Evolutionary conservation across 2,797 vertebrate genomes (phyloP), one percentile per base, ranked within the genome.

Genomic region (Esox masquinongy): DNA sequence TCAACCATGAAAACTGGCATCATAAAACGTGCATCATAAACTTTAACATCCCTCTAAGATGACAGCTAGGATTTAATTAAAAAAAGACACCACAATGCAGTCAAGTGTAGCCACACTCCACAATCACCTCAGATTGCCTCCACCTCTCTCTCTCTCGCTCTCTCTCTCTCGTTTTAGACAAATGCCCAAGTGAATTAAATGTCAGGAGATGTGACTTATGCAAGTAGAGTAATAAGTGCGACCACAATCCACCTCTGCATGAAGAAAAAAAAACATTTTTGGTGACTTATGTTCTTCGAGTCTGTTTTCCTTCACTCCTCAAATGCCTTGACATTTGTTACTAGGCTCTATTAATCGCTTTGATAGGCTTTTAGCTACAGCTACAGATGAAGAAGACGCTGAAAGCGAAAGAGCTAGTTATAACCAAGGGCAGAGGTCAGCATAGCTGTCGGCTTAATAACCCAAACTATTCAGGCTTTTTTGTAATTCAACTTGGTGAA

Each of bases 31-130:
- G 85, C 77, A 76, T 82, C 86, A 56, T 87, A 87, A 90, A 89
- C 85, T 74, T 85, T 83, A 77, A 86, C 69, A 79, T 74, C 73
- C 82, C 83, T 63, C 70, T 69, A 76, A 88, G 88, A 85, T 74
- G 24, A 56, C 26, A 75, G 77, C 76, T 81, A 77, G 63, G 84
- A 86, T 84, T 87, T 90, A 87, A 91, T 89, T 88, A 88, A 85
- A 80, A 83, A 68, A 0, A 76, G 31, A 24, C 11, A 72, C 31
- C 51, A 36, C 51, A 61, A 19, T 39, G 31, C 51, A 39, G 31
- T 72, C n/a, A 22, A 56, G 26, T 26, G 71, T 74, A 78, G 74
- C 61, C 59, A 6, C 56, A 26, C 11, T 26, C 56, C 56, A 66
- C 47, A 15, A 66, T 76, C 83, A 26, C 56, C 56, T 61, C 56